These are phyloP conservation scores for Cirrhinus molitorella DNA, from an alignment of 2,797 vertebrate genomes.

Conservation along the genomic window DNA sequence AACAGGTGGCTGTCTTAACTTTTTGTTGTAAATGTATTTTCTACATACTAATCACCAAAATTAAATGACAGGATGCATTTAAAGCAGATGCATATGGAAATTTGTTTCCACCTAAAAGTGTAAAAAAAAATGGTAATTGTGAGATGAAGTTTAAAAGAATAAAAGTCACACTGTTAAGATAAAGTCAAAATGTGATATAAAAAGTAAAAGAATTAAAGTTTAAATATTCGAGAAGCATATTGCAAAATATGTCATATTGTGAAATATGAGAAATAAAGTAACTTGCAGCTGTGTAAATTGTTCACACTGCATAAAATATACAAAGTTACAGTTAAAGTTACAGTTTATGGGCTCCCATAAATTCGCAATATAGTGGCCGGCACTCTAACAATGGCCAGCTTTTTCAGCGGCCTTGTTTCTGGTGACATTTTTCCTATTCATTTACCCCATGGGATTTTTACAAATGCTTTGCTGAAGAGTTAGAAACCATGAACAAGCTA, in stretches of 20 bases:
- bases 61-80: not conserved
- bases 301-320: not conserved
- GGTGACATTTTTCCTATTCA: too few relatives aligned
- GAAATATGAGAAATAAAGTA: not conserved
- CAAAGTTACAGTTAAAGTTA: not conserved
- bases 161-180: not conserved
- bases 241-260: not conserved
- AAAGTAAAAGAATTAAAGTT: not conserved
- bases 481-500: too few relatives aligned
- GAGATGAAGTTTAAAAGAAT: not conserved
- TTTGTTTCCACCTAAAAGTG: not conserved
- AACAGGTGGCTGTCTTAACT: conserved; percentile 16
- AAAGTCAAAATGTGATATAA: not conserved
- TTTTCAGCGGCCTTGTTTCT: too few relatives aligned
- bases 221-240: not conserved
- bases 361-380: too few relatives aligned
- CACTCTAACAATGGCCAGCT: too few relatives aligned
- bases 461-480: too few relatives aligned
- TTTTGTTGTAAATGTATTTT: not conserved
- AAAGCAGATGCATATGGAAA: not conserved
- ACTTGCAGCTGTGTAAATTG: not conserved
- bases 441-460: too few relatives aligned
- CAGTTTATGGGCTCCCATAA: not conserved
- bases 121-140: not conserved
- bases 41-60: not conserved